phyloP scores from a whole-genome alignment of 2,888 invertebrate species.

The Papilio gigon region DNA sequence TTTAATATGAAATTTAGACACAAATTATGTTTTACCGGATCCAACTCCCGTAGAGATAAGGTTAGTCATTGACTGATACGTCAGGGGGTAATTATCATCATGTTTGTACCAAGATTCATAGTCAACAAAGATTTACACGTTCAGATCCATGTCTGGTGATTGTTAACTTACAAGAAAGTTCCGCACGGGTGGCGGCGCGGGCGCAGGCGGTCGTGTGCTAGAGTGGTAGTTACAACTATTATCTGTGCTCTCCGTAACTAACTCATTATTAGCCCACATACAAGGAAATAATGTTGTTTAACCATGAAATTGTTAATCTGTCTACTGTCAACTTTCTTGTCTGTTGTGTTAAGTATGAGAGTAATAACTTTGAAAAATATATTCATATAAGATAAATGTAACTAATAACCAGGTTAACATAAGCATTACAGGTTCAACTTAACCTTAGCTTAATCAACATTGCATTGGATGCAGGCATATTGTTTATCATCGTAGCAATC shows the following conservation, averaged over 20 bases:
- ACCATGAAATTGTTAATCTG: slow-evolving; percentile 18
- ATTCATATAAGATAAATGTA: not conserved
- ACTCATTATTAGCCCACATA: slow-evolving; percentile 22
- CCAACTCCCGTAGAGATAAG: too few relatives aligned
- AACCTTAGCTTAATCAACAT: too few relatives aligned
- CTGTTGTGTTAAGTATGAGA: not conserved
- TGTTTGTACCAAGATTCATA: too few relatives aligned
- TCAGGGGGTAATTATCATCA: too few relatives aligned
- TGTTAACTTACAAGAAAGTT: slow-evolving; percentile 21
- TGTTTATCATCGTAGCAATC: too few relatives aligned
- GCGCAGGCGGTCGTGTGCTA: slow-evolving; percentile 1
- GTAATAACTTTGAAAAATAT: not conserved
- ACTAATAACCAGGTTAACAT: not conserved
- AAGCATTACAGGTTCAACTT: too few relatives aligned
- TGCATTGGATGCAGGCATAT: too few relatives aligned
- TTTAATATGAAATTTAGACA: too few relatives aligned
- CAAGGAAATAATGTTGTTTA: slow-evolving; percentile 16
- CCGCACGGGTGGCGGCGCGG: not conserved
- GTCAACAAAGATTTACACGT: too few relatives aligned
- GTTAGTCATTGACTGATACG: too few relatives aligned
- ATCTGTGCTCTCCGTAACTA: slow-evolving; percentile 14
- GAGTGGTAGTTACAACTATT: slow-evolving; percentile 3
- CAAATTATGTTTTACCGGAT: too few relatives aligned
- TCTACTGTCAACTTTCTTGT: not conserved
- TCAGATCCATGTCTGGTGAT: slow-evolving; percentile 8